These are phyloP conservation scores for Leucoma salicis DNA, from an alignment of 2,888 invertebrate genomes.

Conservation along the genomic window DNA sequence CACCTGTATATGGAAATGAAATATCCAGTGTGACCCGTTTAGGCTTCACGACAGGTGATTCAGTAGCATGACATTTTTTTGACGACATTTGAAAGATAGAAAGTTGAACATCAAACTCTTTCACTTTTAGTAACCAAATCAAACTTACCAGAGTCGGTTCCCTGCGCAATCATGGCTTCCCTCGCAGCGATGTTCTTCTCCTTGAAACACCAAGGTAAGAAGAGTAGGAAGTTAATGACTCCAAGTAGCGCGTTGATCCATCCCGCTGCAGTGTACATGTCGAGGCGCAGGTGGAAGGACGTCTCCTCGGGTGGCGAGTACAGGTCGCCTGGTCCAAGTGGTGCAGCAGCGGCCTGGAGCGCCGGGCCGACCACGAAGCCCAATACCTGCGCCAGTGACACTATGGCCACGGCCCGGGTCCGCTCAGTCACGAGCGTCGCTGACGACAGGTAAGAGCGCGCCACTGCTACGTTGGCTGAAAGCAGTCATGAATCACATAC, in stretches of 20 bases:
- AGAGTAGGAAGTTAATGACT: constrained; percentile 86
- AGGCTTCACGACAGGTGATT: not conserved
- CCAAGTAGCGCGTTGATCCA: constrained; percentile 92
- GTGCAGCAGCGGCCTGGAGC: constrained; percentile 90
- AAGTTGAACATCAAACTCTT: too few species aligned
- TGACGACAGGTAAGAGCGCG: constrained; percentile 91
- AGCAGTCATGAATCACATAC: too few species aligned
- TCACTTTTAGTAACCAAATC: too few species aligned
- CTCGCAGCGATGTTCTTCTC: constrained; percentile 89
- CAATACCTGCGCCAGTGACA: constrained; percentile 91
- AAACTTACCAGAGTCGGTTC: constrained; percentile 81
- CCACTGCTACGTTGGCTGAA: constrained; percentile 91
- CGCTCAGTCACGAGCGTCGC: constrained; percentile 91
- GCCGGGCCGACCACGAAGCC: constrained; percentile 94
- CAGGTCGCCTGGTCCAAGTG: constrained; percentile 83
- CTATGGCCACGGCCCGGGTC: constrained; percentile 91
- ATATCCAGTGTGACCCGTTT: too few species aligned
- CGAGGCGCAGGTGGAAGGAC: constrained; percentile 84
- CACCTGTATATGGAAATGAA: too few species aligned
- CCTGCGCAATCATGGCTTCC: constrained; percentile 89
- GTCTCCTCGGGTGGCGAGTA: constrained; percentile 71
- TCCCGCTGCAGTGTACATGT: constrained; percentile 94
- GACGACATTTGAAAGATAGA: not conserved
- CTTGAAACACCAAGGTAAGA: constrained; percentile 88
- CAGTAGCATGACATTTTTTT: not conserved